Percentiles rank a stretch among this genome's conserved stretches.
Evolutionary conservation across 2,797 vertebrate genomes (phyloP).

Genomic region (Ibycter americanus): DNA sequence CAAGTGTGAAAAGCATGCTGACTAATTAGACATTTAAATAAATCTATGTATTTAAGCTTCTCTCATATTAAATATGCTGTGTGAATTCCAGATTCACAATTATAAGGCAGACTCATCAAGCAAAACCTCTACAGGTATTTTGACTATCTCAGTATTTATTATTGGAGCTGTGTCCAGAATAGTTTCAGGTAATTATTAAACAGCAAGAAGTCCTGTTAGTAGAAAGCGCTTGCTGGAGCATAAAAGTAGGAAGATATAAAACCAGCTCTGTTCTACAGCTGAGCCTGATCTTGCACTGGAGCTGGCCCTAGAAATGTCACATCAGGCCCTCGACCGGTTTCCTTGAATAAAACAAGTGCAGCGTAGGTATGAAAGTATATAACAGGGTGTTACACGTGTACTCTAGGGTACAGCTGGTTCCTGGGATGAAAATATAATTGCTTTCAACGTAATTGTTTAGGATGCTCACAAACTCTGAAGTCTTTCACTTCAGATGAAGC

Average conservation of each 20-base stretch:
- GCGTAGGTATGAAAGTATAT: neutral
- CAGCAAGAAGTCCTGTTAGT: neutral
- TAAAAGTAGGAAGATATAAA: neutral
- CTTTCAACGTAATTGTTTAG: neutral
- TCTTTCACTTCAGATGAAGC: neutral
- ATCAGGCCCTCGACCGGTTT: neutral
- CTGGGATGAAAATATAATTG: neutral
- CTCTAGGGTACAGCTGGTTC: neutral
- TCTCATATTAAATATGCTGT: neutral
- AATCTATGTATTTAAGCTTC: neutral
- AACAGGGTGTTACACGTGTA: fast-evolving
- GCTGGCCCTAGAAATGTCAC: neutral
- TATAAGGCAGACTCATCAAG: neutral
- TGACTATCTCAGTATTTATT: neutral
- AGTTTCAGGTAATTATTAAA: neutral
- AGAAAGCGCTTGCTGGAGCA: neutral
- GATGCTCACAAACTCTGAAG: neutral
- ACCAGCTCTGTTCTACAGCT: neutral
- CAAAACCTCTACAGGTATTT: neutral
- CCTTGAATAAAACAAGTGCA: neutral
- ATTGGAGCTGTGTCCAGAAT: neutral
- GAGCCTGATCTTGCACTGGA: neutral
- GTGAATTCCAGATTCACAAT: neutral
- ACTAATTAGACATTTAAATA: neutral
- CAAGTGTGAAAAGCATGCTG: neutral